A percentile compares a stretch with the other conserved stretches of the same genome.
These are phyloP conservation scores for Campaea margaritaria DNA, from an alignment of 2,888 invertebrate species.

Conservation along the genomic window DNA sequence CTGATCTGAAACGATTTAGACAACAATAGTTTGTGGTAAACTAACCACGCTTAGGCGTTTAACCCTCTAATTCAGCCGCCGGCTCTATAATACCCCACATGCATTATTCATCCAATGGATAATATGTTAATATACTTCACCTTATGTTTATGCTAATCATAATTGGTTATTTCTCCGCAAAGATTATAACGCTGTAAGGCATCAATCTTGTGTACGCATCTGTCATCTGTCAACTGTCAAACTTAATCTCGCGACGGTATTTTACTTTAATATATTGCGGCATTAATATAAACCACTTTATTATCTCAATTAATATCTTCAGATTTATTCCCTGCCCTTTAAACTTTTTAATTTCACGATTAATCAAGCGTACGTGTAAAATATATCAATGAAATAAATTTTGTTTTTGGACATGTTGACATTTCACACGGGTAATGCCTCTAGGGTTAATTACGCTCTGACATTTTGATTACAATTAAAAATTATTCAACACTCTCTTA, in stretches of 20 bases:
- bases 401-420: constrained; percentile 53
- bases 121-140: constrained; percentile 79
- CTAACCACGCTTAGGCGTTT: constrained; percentile 20
- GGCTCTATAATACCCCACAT: constrained; percentile 64
- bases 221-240: constrained; percentile 54
- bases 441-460: constrained; percentile 44
- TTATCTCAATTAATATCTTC: constrained; percentile 69
- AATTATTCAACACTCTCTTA: constrained; percentile 35
- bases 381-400: constrained; percentile 47
- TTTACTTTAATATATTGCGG: constrained; percentile 15
- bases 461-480: constrained; percentile 34
- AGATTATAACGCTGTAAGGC: constrained; percentile 60
- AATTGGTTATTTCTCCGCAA: constrained; percentile 81
- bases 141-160: constrained; percentile 83
- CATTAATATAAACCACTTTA: constrained; percentile 57
- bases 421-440: constrained; percentile 44
- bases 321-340: constrained; percentile 62
- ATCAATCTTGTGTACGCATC: constrained; percentile 69
- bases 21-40: constrained; percentile 46
- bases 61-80: constrained; percentile 65
- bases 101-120: constrained; percentile 75
- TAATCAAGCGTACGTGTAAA: constrained; percentile 58
- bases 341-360: constrained; percentile 59
- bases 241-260: constrained; percentile 47
- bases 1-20: constrained; percentile 50